A percentile compares a stretch with the other conserved stretches of the same genome.
Evolutionary conservation across 1,140 invertebrate species (phyloP).

Genomic region (Drosophila tropicalis): DNA sequence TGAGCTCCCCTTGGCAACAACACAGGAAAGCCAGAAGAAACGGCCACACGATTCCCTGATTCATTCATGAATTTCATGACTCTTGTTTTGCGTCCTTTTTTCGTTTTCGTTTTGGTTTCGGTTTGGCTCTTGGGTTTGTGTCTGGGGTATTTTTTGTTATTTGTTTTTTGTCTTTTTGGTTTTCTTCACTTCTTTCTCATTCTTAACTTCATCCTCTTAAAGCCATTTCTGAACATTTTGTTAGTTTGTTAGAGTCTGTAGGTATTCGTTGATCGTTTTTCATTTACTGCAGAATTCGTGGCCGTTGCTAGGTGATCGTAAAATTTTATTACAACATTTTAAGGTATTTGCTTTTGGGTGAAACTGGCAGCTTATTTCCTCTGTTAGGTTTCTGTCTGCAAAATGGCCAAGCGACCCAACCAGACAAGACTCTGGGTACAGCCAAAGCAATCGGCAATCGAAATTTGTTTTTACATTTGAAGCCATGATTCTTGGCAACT

Average conservation of each 20-base stretch:
- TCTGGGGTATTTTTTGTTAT: neutral
- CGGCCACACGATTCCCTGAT: conserved; percentile 69
- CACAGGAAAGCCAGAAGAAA: conserved; percentile 44
- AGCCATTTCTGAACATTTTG: conserved; percentile 24
- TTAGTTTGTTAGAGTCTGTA: conserved; percentile 19
- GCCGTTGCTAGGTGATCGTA: conserved; percentile 69
- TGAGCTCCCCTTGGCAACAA: conserved; percentile 52
- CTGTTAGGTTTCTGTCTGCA: neutral
- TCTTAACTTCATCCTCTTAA: neutral
- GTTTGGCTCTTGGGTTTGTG: neutral
- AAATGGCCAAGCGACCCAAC: neutral
- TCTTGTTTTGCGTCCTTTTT: conserved; percentile 65
- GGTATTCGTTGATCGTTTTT: conserved; percentile 15
- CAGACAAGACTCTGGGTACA: neutral
- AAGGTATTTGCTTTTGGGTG: conserved; percentile 32
- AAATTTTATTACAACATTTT: conserved; percentile 69
- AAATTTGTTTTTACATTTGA: too few relatives aligned
- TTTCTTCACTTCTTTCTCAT: conserved; percentile 12
- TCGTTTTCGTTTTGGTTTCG: neutral
- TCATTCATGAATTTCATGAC: conserved; percentile 78
- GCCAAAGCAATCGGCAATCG: neutral
- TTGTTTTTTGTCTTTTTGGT: conserved; percentile 15
- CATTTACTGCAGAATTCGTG: conserved; percentile 32
- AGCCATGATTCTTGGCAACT: too few relatives aligned
- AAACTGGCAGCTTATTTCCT: neutral